phyloP scores from a whole-genome alignment of 2,888 invertebrate species.

The Cheilosia vulpina region DNA sequence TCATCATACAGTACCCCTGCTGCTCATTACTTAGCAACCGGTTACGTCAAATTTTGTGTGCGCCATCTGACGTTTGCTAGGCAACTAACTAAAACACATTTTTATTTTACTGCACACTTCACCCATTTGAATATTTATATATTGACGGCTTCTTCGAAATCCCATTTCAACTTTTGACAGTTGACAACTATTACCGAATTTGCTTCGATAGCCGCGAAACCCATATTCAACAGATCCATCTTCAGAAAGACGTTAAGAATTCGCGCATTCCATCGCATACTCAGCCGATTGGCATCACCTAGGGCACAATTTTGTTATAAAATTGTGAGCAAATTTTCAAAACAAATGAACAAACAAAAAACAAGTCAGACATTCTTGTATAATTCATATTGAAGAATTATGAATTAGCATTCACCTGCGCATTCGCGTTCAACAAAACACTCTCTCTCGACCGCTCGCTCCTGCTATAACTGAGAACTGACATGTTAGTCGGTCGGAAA shows the following conservation, averaged over 20 bases:
- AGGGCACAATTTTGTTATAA: not conserved
- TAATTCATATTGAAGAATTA: conserved; percentile 54
- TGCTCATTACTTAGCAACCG: too few relatives aligned
- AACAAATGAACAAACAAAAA: not conserved
- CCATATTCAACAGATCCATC: not conserved
- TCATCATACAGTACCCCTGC: too few relatives aligned
- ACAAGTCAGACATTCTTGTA: not conserved
- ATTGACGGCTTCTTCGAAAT: not conserved
- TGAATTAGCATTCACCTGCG: conserved; percentile 69
- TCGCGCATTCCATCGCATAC: conserved; percentile 11
- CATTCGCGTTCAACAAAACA: conserved; percentile 17
- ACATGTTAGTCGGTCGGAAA: conserved; percentile 52
- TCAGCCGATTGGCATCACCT: not conserved
- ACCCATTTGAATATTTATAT: not conserved
- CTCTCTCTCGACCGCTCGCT: conserved; percentile 3
- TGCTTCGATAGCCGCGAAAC: not conserved
- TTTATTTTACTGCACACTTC: not conserved
- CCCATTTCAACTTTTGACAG: conserved; percentile 21
- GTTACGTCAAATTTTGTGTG: too few relatives aligned
- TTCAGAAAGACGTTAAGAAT: not conserved
- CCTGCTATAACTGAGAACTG: not conserved
- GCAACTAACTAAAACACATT: not conserved
- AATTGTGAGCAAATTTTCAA: not conserved
- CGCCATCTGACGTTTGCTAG: too few relatives aligned
- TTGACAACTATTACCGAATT: not conserved